Conservation (phyloP, 30 jellyfish, hydroid and myxozoan genomes). For the Catostylus mosaicus region DNA sequence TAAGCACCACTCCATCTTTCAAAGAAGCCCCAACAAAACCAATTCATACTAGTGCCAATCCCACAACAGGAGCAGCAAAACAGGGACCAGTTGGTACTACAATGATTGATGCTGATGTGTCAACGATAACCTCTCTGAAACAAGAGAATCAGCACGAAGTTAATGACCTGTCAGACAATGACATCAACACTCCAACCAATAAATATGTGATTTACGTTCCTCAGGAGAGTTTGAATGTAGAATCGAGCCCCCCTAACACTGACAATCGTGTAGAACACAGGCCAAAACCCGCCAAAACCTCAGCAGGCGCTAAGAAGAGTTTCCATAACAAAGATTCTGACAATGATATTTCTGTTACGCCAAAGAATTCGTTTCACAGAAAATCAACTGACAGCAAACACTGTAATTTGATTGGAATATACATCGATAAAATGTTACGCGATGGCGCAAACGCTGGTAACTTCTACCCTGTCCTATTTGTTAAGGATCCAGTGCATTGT, state of each 20-base stretch:
- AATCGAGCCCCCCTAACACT: neutral
- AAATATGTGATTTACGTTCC: neutral
- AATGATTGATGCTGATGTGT: no score
- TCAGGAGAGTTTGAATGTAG: neutral
- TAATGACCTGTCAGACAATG: neutral
- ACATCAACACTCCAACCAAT: neutral
- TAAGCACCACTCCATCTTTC: no score
- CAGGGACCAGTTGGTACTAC: no score
- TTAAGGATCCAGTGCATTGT: conserved; percentile 79
- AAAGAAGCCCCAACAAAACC: no score
- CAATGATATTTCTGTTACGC: neutral
- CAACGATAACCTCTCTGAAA: no score
- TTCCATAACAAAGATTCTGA: neutral
- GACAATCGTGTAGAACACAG: neutral
- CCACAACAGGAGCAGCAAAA: no score
- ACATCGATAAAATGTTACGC: conserved; percentile 54
- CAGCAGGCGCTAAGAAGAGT: conserved; percentile 37
- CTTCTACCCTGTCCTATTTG: conserved; percentile 71
- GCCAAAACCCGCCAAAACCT: conserved; percentile 10
- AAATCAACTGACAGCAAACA: neutral
- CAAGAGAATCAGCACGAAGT: no score
- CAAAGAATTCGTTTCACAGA: conserved; percentile 26
- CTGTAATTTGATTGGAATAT: conserved; percentile 66
- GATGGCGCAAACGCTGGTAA: conserved; percentile 90
- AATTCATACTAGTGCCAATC: no score